Evolutionary conservation across 2,888 invertebrate species (phyloP).

Genomic region (Nasonovia ribisnigri): DNA sequence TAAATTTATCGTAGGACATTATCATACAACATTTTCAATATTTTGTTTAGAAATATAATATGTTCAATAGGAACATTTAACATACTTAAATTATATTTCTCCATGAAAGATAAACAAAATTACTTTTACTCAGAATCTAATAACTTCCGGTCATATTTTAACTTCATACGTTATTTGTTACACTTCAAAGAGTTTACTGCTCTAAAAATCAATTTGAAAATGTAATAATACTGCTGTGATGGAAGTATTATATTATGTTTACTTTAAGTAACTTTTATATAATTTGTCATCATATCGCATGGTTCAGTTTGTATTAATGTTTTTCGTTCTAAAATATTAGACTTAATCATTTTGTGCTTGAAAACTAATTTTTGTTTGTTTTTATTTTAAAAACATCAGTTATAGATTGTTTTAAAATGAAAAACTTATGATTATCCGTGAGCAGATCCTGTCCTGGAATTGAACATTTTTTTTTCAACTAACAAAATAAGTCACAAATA

Average conservation of each 20-base stretch:
- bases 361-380: neutral
- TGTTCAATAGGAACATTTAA: neutral
- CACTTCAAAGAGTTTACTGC: neutral
- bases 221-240: neutral
- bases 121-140: neutral
- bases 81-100: neutral
- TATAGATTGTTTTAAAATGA: neutral
- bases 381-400: neutral
- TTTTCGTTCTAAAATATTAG: neutral
- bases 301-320: neutral
- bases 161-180: neutral
- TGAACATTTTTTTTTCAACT: neutral
- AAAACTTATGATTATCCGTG: neutral
- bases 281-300: neutral
- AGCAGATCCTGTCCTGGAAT: neutral
- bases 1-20: neutral
- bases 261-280: neutral
- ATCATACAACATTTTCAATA: neutral
- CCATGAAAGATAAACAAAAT: neutral
- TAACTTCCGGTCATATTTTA: neutral
- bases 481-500: neutral
- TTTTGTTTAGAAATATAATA: neutral
- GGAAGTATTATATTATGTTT: neutral
- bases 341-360: neutral
- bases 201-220: neutral